Base-by-base conservation (phyloP, 2,113 vertebrate genomes). In the Balaeniceps rex region DNA sequence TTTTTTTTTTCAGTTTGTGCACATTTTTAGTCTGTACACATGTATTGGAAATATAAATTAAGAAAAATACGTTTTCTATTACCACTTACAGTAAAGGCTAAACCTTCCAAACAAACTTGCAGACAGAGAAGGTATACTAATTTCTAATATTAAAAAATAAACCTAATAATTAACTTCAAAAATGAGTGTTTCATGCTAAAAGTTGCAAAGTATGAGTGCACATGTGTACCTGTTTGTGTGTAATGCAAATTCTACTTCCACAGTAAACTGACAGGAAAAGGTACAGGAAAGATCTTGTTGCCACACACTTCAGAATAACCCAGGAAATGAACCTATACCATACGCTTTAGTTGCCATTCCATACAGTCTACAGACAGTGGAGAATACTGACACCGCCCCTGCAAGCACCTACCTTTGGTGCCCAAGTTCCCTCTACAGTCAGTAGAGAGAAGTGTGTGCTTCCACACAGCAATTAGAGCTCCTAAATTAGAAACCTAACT, bases 401-500 rank as follows among this genome's bases (percentile, higher is more conserved):
- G 60, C 58, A 54, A 61, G 40, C 40, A 65, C 15, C 15, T 77
- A 44, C 83, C 66, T 86, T 93, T 90, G 76, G 68, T 88, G 46
- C 79, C 86, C 83, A 92, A 86, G 77, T 95, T 97, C 89, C 94
- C 81, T 91, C 95, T 89, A 52, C 69, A 94, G 91, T 78, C 89
- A 55, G 42, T 8, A 88, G 68, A 60, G 76, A 94, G 88, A 93
- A 86, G 11, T 78, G 55, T 91, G 83, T 19, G n/a, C 8, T 84
- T 88, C 34, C 72, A 83, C 28, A 29, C 13, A 58, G 60, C 29
- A 54, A 55, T 68, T 34, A 63, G 33, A 83, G 29, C 26, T 58
- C n/a, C 11, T n/a, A 47, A 44, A 68, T 71, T 51, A 33, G 18
- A 70, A 65, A 78, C 6, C 13, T 57, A n/a, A 24, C 49, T 61